A percentile compares a stretch with the other conserved stretches of the same genome.
phyloP scores from a whole-genome alignment of 2,888 invertebrate species.

The Drosophila quasianomalipes region DNA sequence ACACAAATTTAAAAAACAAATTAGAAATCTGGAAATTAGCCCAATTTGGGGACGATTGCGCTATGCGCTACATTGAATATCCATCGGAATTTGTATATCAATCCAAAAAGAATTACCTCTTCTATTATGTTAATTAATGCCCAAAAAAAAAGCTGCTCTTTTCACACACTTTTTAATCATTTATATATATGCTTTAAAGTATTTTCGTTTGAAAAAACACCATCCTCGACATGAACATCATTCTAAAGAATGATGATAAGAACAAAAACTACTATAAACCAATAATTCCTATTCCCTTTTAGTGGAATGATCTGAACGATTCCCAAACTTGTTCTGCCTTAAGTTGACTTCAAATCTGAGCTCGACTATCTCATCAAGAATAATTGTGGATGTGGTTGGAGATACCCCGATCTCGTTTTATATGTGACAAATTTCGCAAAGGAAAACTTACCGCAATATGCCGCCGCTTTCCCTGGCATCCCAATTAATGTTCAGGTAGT shows the following conservation, averaged over 20 bases:
- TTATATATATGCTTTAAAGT: background rate
- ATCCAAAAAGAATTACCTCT: background rate
- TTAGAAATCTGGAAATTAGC: background rate
- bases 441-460: slow-evolving; percentile 88
- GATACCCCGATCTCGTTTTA: background rate
- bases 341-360: background rate
- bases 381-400: background rate
- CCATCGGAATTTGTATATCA: background rate
- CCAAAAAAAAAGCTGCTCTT: background rate
- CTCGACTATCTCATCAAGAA: background rate
- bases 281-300: background rate
- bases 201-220: background rate
- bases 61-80: background rate
- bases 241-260: background rate
- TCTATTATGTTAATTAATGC: background rate
- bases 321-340: background rate
- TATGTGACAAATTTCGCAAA: background rate
- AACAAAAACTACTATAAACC: background rate
- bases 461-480: slow-evolving; percentile 94
- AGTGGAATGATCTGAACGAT: background rate
- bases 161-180: background rate
- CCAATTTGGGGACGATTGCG: background rate
- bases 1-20: background rate
- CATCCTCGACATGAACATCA: background rate
- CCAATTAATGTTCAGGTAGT: slow-evolving; percentile 98